A percentile compares a stretch with the other conserved stretches of the same genome.
Conservation (phyloP, 2,888 invertebrate genomes). For the Fragum sueziense region DNA sequence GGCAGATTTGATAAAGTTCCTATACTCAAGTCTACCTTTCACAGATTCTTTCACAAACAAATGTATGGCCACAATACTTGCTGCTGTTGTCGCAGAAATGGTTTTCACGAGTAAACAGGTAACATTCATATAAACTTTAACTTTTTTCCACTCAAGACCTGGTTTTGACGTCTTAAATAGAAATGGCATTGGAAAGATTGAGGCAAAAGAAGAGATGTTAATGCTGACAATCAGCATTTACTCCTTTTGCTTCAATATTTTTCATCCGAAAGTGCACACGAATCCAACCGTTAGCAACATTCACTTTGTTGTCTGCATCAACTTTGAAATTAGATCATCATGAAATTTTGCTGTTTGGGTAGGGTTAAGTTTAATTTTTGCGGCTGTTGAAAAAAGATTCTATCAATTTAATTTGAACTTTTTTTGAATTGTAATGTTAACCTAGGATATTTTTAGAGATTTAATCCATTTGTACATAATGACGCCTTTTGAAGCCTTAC, state of each 20-base stretch:
- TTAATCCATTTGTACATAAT: no score
- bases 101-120: constrained; percentile 63
- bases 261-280: no score
- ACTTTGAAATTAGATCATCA: no score
- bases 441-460: no score
- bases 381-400: no score
- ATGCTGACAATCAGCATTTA: neutral
- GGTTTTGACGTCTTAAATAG: neutral
- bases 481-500: no score
- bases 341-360: no score
- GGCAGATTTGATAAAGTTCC: constrained; percentile 56
- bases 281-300: no score
- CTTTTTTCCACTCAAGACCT: neutral
- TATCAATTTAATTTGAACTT: no score
- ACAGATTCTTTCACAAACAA: constrained; percentile 50
- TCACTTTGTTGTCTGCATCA: no score
- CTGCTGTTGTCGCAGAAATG: constrained; percentile 66
- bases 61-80: constrained; percentile 65
- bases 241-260: neutral
- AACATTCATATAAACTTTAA: neutral
- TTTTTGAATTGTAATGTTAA: no score
- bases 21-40: constrained; percentile 46
- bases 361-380: no score
- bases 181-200: neutral
- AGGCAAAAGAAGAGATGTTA: neutral